Evolutionary conservation across 1,140 invertebrate genomes (phyloP), one percentile per base, ranked within the genome.

Genomic region (Tetramorium parvispinum): DNA sequence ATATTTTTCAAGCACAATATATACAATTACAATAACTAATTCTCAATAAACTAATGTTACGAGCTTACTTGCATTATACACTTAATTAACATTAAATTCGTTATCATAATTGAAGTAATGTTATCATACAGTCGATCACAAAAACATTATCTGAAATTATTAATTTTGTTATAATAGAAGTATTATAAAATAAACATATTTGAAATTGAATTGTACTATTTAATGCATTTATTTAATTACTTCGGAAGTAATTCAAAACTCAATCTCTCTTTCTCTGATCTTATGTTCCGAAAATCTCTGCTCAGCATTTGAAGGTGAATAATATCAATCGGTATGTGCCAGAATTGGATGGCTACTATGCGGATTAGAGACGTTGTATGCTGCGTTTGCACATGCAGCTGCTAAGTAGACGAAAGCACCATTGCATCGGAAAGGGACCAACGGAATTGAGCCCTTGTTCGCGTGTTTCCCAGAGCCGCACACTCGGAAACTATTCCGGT

Each of bases 321-420:
- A 57, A 73, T 71, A 57, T 73, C 51, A 57, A 59, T 61, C 68
- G 68, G 21, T 51, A 37, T 79, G 46, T 13, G 13, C 16, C 27
- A 24, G 55, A 59, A 73, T 75, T 59, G 53, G 40, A 75, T 27
- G 40, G 49, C 53, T 43, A 46, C 21, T 27, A 57, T 40, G 18
- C 18, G 53, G 59, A 82, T 82, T 73, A 59, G 21, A 46, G 53
- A 46, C 66, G 51, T 27, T 73, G 53, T 49, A 73, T 24, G 68
- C 40, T 73, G 68, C 40, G 68, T 83, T 83, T 83, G 68, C 79
- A 82, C 66, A 73, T 73, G 53, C 53, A 82, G 24, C 11, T 82
- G 53, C 24, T 83, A 83, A 83, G 79, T 75, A 83, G 79, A 83
- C 79, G 68, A 83, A 83, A 73, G 79, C 79, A 83, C 71, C 37